Evolutionary conservation across 1,140 invertebrate species (phyloP), one percentile per base, ranked within the genome.

Genomic region (Cecropterus lyciades): DNA sequence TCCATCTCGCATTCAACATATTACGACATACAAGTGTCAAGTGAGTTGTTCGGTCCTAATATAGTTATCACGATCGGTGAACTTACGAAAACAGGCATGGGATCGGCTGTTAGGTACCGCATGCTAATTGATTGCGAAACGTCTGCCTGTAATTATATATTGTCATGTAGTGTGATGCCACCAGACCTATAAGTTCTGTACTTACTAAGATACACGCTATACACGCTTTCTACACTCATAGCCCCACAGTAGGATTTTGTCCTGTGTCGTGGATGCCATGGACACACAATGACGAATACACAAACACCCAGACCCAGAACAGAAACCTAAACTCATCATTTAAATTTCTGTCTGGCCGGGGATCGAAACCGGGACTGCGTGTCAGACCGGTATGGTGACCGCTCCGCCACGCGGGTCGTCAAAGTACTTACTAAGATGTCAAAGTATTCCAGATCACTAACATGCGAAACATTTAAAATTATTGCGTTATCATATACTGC

Each of bases 51-150:
- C 62, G 60, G 64, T 73, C 75, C 80, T 85, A 85, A 85, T 74
- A 77, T 56, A 78, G 77, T 51, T 69, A 80, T 82, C 82, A 85
- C 82, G 82, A 79, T 67, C 64, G 59, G 37, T 43, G 60, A 65
- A 66, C 66, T 72, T 67, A 80, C 80, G 72, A 72, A 80, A 81
- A 85, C 69, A 70, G 76, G 67, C 68, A 77, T 71, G 63, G 57
- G 48, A 62, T 72, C 71, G 46, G 52, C 46, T 56, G 53, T 84
- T 85, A 78, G 75, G 64, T 65, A 51, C 46, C 37, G 43, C 60
- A 51, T 77, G 80, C 69, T 81, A 85, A 85, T 77, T 56, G 60
- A 53, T 77, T 78, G 65, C 55, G 51, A 80, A 76, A 79, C 56
- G 11, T 71, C 59, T 30, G 27, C 11, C 46, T 48, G 42, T 51